Conservation (phyloP, 2,113 vertebrate genomes). For the Halcyon malimbica region DNA sequence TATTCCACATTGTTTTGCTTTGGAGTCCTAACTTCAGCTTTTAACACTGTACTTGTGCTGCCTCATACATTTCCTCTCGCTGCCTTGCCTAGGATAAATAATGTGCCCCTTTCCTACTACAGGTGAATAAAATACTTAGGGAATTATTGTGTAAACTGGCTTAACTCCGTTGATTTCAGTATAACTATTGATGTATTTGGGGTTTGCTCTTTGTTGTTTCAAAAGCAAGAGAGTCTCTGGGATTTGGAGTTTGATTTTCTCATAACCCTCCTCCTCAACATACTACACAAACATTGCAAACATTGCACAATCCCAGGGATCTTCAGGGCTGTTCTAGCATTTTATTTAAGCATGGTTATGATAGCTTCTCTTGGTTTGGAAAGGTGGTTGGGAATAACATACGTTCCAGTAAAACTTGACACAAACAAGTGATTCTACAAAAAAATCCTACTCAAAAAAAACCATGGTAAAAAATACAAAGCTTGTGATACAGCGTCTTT, state of each 20-base stretch:
- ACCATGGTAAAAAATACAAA: not conserved
- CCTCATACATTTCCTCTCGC: fast-evolving
- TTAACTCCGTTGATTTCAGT: not conserved
- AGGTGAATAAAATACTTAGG: not conserved
- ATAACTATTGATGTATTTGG: not conserved
- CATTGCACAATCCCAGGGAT: not conserved
- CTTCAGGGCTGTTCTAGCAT: not conserved
- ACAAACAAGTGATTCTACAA: conserved; percentile 30
- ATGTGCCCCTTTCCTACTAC: not conserved
- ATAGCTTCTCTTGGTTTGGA: not conserved
- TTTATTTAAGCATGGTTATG: not conserved
- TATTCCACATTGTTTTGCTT: fast-evolving
- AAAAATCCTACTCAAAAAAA: not conserved
- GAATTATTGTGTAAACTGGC: not conserved
- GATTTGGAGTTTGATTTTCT: not conserved
- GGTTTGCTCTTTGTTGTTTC: not conserved
- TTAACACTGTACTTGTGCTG: not conserved
- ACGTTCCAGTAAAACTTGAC: not conserved
- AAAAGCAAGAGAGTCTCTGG: not conserved
- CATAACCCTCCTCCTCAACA: not conserved
- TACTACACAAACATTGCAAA: not conserved
- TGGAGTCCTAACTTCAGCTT: not conserved
- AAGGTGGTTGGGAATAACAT: not conserved
- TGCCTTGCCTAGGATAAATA: not conserved
- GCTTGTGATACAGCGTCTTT: not conserved